phyloP scores from a whole-genome alignment of 2,113 vertebrate species.

The Hippolais icterina region DNA sequence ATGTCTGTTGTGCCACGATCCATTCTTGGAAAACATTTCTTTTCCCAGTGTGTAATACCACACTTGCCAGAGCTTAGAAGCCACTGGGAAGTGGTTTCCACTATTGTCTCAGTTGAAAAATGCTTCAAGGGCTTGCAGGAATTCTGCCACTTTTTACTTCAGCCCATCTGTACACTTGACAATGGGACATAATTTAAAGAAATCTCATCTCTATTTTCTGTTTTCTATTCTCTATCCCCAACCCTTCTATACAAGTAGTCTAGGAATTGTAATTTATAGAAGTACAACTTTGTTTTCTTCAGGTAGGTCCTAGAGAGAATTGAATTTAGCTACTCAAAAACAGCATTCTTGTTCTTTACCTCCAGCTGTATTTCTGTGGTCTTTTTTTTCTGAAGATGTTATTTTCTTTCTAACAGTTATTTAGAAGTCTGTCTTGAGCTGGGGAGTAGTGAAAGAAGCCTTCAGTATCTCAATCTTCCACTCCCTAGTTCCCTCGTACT shows the following conservation, averaged over 20 bases:
- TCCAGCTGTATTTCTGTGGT: not conserved
- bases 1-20: not conserved
- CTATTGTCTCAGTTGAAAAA: not conserved
- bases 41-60: not conserved
- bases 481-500: not conserved
- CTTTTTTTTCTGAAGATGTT: not conserved
- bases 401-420: not conserved
- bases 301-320: not conserved
- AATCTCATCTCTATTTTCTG: not conserved
- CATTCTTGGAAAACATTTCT: not conserved
- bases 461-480: not conserved
- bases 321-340: not conserved
- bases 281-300: not conserved
- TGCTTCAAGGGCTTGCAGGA: constrained; percentile 49
- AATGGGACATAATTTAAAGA: not conserved
- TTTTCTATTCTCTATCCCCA: not conserved
- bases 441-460: not conserved
- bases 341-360: not conserved
- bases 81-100: not conserved
- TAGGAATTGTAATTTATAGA: not conserved
- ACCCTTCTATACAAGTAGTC: not conserved
- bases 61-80: not conserved
- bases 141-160: constrained; percentile 7
- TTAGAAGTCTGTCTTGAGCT: not conserved
- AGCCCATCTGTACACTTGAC: not conserved